Percentiles rank a stretch among this genome's conserved stretches.
phyloP scores from a whole-genome alignment of 2,888 invertebrate genomes.

The Polydesmus complanatus region DNA sequence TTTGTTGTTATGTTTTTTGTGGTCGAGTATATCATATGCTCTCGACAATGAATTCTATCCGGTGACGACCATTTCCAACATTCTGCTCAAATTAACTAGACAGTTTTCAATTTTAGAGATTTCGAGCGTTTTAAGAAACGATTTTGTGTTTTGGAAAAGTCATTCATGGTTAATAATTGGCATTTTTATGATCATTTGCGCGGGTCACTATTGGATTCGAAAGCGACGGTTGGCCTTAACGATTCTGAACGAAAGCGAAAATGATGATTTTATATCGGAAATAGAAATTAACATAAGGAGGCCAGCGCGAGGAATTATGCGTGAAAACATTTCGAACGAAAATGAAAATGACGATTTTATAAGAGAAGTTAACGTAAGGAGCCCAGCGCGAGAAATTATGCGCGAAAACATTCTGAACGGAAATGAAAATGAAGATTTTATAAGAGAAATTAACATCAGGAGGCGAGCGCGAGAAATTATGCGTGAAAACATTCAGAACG shows the following conservation, averaged over 20 bases:
- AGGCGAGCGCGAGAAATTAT: too few relatives aligned
- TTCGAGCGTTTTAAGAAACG: constrained; percentile 26
- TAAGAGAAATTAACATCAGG: constrained; percentile 38
- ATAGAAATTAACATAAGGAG: constrained; percentile 25
- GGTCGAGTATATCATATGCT: constrained; percentile 35
- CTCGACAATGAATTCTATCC: constrained; percentile 33
- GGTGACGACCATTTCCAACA: constrained; percentile 28
- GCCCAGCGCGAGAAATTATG: constrained; percentile 33
- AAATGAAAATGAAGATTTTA: constrained; percentile 33
- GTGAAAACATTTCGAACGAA: too few relatives aligned
- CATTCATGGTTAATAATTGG: constrained; percentile 21
- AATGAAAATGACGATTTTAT: constrained; percentile 26
- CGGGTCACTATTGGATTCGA: neutral
- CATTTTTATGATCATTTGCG: neutral
- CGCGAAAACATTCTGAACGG: constrained; percentile 35
- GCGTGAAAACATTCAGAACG: neutral
- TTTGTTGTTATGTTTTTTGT: constrained; percentile 32
- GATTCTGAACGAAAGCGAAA: constrained; percentile 1
- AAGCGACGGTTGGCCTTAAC: neutral
- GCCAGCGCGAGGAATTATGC: constrained; percentile 20
- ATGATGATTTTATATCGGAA: constrained; percentile 28
- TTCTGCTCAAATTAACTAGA: constrained; percentile 28
- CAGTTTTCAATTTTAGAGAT: constrained; percentile 28
- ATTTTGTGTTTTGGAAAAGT: constrained; percentile 24
- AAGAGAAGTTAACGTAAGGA: constrained; percentile 32